A percentile compares a stretch with the other conserved stretches of the same genome.
These are phyloP conservation scores for Prolemur simus DNA, from an alignment of 2,113 vertebrate genomes.

Conservation along the genomic window DNA sequence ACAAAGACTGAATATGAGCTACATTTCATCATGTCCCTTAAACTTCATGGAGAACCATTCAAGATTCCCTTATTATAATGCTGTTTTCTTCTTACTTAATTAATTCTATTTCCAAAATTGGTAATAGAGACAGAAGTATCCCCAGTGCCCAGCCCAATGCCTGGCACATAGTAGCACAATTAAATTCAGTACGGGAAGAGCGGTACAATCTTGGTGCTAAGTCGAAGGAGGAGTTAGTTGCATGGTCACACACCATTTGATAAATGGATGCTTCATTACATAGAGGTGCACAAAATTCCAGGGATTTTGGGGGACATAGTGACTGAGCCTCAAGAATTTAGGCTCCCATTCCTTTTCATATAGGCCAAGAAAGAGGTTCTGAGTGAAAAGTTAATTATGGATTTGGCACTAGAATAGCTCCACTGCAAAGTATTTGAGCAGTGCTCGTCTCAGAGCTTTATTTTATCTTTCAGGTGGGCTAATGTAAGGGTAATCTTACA, in stretches of 20 bases:
- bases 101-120: constrained; percentile 37
- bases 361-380: constrained; percentile 36
- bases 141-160: no score
- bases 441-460: constrained; percentile 1
- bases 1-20: not conserved
- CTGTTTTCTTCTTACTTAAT: constrained; percentile 15
- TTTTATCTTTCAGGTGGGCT: constrained; percentile 44
- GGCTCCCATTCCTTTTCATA: constrained; percentile 14
- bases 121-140: not conserved
- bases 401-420: constrained; percentile 11
- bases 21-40: not conserved
- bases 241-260: not conserved
- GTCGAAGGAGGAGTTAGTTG: not conserved
- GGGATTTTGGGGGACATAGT: fast-evolving
- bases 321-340: not conserved
- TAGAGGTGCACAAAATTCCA: not conserved
- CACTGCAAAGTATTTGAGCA: not conserved
- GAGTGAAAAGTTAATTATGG: constrained; percentile 45
- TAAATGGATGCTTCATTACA: not conserved
- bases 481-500: constrained; percentile 66
- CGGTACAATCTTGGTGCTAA: not conserved
- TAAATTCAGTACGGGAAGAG: not conserved
- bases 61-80: not conserved
- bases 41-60: not conserved
- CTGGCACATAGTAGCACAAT: not conserved